Base-by-base conservation (phyloP, 1,140 invertebrate species). In the Calephelis virginiensis region DNA sequence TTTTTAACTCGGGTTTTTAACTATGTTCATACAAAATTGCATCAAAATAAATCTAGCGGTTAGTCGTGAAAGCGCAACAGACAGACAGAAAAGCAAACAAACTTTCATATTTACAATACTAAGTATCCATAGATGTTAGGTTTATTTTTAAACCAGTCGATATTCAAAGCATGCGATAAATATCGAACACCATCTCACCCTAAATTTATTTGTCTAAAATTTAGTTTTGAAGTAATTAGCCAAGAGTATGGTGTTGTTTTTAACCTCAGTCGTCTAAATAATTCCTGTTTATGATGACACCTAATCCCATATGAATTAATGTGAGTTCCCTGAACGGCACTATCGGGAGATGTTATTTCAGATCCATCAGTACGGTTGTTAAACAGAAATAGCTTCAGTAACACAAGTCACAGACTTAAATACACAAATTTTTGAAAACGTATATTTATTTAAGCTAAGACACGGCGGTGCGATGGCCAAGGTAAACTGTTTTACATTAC, bases 231-330 rank as follows among this genome's bases (percentile, higher is more conserved):
- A 63, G 46, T 75, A 78, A 73, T 80, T 76, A 75, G 72, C 64
- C 68, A 63, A 28, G 68, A 69, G 59, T 64, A 75, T 74, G 73
- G 77, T 86, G 81, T 87, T 87, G 83, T 81, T 88, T 83, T 85
- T 86, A 86, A 88, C 86, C 83, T 85, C 84, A 87, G 77, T 82
- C 80, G 88, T 85, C 81, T 87, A 86, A 90, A 90, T 90, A 88
- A 87, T 85, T 86, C 83, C 81, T 89, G 85, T 91, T 91, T 91
- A 91, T 89, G 89, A 89, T 87, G 89, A 91, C 86, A 90, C 80
- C 86, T 86, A 88, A 90, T 90, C 88, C 88, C 85, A 76, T 86
- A 89, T 90, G 83, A 89, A 90, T 88, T 86, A 88, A 88, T 87
- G 83, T 63, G 76, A 78, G 82, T 84, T 86, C 81, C 80, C 78